Conservation (phyloP, 1,140 invertebrate species). For the Arctopsyche grandis region DNA sequence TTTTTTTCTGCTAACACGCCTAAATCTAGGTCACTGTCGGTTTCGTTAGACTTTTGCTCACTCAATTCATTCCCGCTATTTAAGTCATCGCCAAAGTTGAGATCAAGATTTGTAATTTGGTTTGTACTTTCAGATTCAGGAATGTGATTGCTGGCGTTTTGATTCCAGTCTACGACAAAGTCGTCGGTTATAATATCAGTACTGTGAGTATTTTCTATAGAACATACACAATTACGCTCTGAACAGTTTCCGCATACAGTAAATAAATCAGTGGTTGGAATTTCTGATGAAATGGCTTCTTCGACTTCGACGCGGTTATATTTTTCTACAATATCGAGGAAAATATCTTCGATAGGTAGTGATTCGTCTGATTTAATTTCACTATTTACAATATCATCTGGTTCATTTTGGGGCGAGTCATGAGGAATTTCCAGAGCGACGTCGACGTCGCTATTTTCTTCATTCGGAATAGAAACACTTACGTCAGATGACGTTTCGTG, state of each 20-base stretch:
- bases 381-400: neutral
- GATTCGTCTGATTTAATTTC: neutral
- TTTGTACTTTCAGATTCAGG: neutral
- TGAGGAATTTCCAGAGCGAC: conserved; percentile 17
- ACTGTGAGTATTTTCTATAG: too few relatives aligned
- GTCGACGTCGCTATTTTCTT: conserved; percentile 38
- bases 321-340: neutral
- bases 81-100: neutral
- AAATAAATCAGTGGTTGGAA: neutral
- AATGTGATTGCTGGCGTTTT: neutral
- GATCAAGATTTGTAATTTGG: neutral
- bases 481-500: conserved; percentile 47
- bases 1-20: neutral
- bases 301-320: neutral
- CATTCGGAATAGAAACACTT: conserved; percentile 43
- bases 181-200: neutral
- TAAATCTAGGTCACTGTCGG: neutral
- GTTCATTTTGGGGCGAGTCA: neutral
- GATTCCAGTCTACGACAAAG: conserved; percentile 2
- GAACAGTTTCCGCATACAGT: neutral
- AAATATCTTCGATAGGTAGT: neutral
- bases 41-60: neutral
- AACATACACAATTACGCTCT: neutral
- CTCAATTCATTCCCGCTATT: neutral
- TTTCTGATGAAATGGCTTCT: neutral